Conservation (phyloP, 2,113 vertebrate genomes). For the Tragulus kanchil region DNA sequence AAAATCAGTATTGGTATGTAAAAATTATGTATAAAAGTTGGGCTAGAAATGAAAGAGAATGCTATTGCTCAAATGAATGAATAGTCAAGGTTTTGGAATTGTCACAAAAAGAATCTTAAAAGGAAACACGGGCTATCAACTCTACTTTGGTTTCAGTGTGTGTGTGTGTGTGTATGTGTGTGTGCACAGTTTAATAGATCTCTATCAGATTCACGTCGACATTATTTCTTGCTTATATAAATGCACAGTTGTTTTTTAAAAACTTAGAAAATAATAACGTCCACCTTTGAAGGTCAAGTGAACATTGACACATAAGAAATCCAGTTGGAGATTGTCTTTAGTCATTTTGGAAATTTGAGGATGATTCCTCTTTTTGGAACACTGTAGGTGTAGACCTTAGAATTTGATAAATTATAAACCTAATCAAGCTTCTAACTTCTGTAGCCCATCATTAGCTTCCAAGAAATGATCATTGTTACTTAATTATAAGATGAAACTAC, state of each 20-base stretch:
- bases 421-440: conserved; percentile 79
- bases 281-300: conserved; percentile 44
- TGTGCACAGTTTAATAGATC: background rate
- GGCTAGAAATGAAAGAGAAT: background rate
- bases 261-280: conserved; percentile 33
- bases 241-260: background rate
- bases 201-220: background rate
- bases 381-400: conserved; percentile 61
- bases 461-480: conserved; percentile 79
- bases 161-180: background rate
- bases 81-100: background rate
- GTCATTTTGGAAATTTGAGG: conserved; percentile 56
- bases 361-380: conserved; percentile 76
- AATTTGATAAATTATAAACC: conserved; percentile 80
- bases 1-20: background rate
- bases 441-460: conserved; percentile 76
- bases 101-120: conserved; percentile 1
- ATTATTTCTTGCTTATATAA: background rate
- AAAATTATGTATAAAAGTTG: background rate
- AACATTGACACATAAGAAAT: conserved; percentile 24
- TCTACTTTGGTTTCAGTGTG: background rate
- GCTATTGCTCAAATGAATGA: background rate
- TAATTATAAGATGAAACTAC: conserved; percentile 84
- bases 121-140: background rate
- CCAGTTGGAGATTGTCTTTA: background rate